Conservation (phyloP, 2,888 invertebrate species). For the Antitype chi region DNA sequence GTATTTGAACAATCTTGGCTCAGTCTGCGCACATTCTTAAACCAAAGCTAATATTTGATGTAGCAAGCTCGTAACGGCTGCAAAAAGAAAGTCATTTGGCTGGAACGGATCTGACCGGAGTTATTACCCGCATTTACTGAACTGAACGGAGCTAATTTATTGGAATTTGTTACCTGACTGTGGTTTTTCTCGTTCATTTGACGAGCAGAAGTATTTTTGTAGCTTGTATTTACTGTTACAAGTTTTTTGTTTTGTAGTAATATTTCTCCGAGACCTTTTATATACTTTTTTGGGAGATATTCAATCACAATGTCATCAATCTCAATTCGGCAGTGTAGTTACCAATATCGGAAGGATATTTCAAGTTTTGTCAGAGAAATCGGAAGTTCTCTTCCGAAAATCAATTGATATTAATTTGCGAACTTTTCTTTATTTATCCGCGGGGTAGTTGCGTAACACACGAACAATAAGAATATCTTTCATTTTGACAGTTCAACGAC, state of each 20-base stretch:
- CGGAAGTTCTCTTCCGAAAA: neutral
- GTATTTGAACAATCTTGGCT: neutral
- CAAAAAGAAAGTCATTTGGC: slow-evolving; percentile 44
- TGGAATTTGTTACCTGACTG: slow-evolving; percentile 29
- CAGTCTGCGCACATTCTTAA: neutral
- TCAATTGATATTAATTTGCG: neutral
- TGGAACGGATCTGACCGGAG: slow-evolving; percentile 36
- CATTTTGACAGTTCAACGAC: no score
- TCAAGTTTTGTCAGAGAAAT: neutral
- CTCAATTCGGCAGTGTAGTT: slow-evolving; percentile 2
- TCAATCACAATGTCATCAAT: slow-evolving; percentile 11
- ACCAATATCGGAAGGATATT: neutral
- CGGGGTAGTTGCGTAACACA: no score
- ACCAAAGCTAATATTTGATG: slow-evolving; percentile 3
- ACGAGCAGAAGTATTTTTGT: slow-evolving; percentile 16
- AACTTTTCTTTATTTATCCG: neutral
- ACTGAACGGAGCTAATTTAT: slow-evolving; percentile 51
- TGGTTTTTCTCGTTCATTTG: slow-evolving; percentile 28
- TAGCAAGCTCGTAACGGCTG: slow-evolving; percentile 20
- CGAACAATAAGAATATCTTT: no score
- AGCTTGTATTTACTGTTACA: slow-evolving; percentile 6
- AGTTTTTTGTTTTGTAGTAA: neutral
- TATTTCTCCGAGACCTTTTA: neutral
- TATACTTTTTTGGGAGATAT: neutral
- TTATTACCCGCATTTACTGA: slow-evolving; percentile 47